A percentile compares a stretch with the other conserved stretches of the same genome.
phyloP scores from a whole-genome alignment of 1,140 invertebrate species.

The Pectinophora gossypiella region DNA sequence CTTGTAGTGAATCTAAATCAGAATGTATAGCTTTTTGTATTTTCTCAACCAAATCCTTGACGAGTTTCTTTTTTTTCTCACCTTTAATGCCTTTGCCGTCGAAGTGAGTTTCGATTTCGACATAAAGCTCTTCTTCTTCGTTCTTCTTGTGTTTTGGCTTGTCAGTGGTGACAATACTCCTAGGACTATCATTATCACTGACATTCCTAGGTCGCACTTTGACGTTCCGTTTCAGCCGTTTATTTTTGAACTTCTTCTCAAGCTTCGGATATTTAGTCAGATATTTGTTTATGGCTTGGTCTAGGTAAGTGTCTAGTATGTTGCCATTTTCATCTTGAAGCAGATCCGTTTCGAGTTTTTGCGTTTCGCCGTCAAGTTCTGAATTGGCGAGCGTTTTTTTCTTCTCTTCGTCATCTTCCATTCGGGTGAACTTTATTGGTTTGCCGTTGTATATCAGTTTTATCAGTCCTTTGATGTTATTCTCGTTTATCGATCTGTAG shows the following conservation, averaged over 20 bases:
- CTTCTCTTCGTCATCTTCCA: conserved; percentile 15
- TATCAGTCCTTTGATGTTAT: conserved; percentile 35
- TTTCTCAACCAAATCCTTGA: conserved; percentile 49
- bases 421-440: conserved; percentile 28
- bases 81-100: conserved; percentile 50
- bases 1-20: conserved; percentile 23
- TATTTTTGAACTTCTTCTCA: conserved; percentile 16
- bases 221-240: conserved; percentile 26
- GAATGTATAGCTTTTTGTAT: conserved; percentile 55
- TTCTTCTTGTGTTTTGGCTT: conserved; percentile 23
- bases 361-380: neutral
- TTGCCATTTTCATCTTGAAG: neutral
- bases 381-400: neutral
- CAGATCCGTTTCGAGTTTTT: neutral
- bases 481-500: conserved; percentile 32
- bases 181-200: neutral
- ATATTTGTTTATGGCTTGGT: conserved; percentile 28
- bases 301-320: neutral
- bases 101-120: conserved; percentile 68
- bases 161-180: neutral
- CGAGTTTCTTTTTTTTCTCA: conserved; percentile 53
- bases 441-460: conserved; percentile 51
- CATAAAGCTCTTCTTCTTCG: conserved; percentile 51
- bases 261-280: conserved; percentile 25
- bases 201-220: neutral